A percentile compares a stretch with the other conserved stretches of the same genome.
phyloP scores from a whole-genome alignment of 1,140 invertebrate species.

The Neotoxoptera formosana region DNA sequence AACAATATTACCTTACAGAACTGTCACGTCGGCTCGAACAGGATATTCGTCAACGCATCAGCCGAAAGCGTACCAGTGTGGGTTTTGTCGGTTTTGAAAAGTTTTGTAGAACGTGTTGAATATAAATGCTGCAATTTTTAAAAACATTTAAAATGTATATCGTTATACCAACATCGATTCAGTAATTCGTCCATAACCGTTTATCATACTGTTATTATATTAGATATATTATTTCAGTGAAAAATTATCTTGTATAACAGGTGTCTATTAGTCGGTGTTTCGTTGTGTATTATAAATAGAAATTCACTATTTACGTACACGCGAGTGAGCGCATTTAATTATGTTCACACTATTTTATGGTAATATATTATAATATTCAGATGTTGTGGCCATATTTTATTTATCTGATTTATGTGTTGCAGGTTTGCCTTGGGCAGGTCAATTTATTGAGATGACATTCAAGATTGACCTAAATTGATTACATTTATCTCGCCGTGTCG shows the following conservation, averaged over 20 bases:
- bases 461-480: background rate
- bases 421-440: background rate
- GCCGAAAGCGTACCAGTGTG: background rate
- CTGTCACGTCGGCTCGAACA: background rate
- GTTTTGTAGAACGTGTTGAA: background rate
- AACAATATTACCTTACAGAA: background rate
- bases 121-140: background rate
- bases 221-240: background rate
- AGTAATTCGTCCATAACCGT: background rate
- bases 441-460: background rate
- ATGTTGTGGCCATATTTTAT: background rate
- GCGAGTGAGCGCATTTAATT: background rate
- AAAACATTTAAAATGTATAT: background rate
- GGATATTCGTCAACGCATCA: background rate
- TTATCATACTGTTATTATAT: no score
- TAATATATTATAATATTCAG: background rate
- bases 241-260: no score
- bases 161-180: background rate
- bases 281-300: background rate
- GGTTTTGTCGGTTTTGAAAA: no score
- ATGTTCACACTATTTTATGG: background rate
- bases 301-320: background rate
- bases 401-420: background rate
- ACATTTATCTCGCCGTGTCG: background rate
- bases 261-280: background rate